Evolutionary conservation across 2,797 vertebrate genomes (phyloP).

Genomic region (Chelon labrosus): DNA sequence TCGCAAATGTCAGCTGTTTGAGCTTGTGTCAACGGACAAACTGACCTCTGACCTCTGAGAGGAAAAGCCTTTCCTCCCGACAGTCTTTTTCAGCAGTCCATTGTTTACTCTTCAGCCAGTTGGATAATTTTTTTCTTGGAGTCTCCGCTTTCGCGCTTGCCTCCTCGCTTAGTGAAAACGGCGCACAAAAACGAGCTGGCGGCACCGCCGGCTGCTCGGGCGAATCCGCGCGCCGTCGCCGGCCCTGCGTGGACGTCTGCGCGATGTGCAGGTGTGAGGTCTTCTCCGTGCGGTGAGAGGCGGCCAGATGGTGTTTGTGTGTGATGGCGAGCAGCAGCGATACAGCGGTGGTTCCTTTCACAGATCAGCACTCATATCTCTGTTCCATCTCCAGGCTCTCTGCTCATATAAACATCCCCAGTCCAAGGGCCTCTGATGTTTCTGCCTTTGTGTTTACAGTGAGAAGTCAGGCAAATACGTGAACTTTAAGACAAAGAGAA

Average conservation of each 20-base stretch:
- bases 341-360: constrained; percentile 76
- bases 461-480: constrained; percentile 82
- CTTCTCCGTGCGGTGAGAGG: constrained; percentile 58
- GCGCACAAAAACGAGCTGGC: too few relatives aligned
- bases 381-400: constrained; percentile 81
- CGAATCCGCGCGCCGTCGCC: constrained; percentile 7
- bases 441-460: constrained; percentile 82
- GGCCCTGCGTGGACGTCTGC: constrained; percentile 30
- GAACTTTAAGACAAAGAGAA: constrained; percentile 78
- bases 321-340: constrained; percentile 76
- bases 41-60: constrained; percentile 70
- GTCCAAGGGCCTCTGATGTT: constrained; percentile 80
- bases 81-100: constrained; percentile 52
- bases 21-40: constrained; percentile 69
- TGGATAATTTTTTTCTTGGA: constrained; percentile 53
- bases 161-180: too few relatives aligned
- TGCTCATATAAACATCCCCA: constrained; percentile 82
- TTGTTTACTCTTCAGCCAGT: constrained; percentile 72
- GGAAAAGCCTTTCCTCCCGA: constrained; percentile 63
- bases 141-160: constrained; percentile 40
- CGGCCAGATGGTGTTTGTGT: constrained; percentile 81
- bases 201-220: not conserved
- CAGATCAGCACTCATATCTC: constrained; percentile 82
- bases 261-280: constrained; percentile 77
- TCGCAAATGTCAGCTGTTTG: constrained; percentile 68